Percentiles rank a stretch among this genome's conserved stretches.
Evolutionary conservation across 2,888 invertebrate genomes (phyloP).

Genomic region (Macrosoma leucophasiata): DNA sequence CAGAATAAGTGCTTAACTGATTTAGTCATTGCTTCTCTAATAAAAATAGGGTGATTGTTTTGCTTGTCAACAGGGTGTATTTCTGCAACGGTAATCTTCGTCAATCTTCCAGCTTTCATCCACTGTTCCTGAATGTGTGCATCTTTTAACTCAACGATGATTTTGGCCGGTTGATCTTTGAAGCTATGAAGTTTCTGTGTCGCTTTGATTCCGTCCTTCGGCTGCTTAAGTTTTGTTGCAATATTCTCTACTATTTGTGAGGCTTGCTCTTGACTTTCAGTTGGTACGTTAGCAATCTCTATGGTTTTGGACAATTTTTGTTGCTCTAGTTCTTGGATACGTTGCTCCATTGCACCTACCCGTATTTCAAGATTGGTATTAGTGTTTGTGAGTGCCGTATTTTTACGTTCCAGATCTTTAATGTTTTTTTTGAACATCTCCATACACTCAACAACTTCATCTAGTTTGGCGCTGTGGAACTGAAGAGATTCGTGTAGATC

Average conservation of each 20-base stretch:
- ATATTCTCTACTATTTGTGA: too few relatives aligned
- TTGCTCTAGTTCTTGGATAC: too few relatives aligned
- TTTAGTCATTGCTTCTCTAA: conserved; percentile 14
- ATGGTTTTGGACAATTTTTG: too few relatives aligned
- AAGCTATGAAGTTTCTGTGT: too few relatives aligned
- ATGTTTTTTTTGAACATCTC: not conserved
- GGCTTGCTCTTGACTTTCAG: too few relatives aligned
- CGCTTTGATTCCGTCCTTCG: too few relatives aligned
- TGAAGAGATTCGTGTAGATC: not conserved
- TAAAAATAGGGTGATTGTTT: conserved; percentile 4
- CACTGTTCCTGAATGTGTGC: conserved; percentile 8
- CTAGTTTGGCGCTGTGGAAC: not conserved
- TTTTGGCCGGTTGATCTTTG: too few relatives aligned
- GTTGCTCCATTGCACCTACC: too few relatives aligned
- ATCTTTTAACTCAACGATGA: conserved; percentile 10
- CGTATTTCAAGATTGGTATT: too few relatives aligned
- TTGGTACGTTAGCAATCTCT: too few relatives aligned
- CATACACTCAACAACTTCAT: not conserved
- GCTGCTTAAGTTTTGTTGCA: too few relatives aligned
- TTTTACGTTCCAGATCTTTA: not conserved
- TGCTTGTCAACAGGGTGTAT: conserved; percentile 2
- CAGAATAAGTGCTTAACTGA: conserved; percentile 8
- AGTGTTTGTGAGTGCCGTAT: not conserved
- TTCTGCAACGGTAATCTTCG: conserved; percentile 9
- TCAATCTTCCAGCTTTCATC: conserved; percentile 9